Conservation (phyloP, 2,113 vertebrate genomes). For the Prionailurus viverrinus region DNA sequence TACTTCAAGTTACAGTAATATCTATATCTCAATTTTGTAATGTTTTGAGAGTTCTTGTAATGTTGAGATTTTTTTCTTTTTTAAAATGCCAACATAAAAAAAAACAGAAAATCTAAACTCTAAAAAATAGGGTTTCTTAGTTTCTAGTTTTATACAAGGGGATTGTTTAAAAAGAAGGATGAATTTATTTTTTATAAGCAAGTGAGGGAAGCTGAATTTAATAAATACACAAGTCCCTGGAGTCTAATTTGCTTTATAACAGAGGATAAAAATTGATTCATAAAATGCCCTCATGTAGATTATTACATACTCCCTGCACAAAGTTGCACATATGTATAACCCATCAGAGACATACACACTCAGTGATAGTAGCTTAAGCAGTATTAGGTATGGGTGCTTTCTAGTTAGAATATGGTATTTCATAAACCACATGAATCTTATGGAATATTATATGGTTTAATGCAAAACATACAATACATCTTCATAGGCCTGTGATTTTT, state of each 20-base stretch:
- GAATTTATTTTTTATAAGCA: background rate
- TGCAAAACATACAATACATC: background rate
- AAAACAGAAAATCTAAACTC: background rate
- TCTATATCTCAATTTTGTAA: background rate
- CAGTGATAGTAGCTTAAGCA: background rate
- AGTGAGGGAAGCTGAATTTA: conserved; percentile 43
- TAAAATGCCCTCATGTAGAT: background rate
- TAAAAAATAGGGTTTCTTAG: background rate
- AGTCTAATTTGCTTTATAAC: conserved; percentile 5
- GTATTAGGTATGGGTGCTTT: background rate
- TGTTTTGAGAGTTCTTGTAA: background rate
- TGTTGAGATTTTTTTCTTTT: background rate
- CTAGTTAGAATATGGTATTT: background rate
- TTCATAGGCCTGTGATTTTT: background rate
- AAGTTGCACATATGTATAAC: background rate
- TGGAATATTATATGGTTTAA: background rate
- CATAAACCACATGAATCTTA: background rate
- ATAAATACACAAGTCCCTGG: conserved; percentile 27
- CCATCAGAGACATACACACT: background rate
- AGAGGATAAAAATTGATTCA: conserved; percentile 10
- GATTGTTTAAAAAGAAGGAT: background rate
- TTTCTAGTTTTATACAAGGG: background rate
- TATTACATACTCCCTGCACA: no score
- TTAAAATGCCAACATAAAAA: background rate
- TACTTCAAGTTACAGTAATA: background rate